A percentile compares a stretch with the other conserved stretches of the same genome.
Conservation (phyloP, 2,888 invertebrate genomes). For the Psylliodes chrysocephalus region DNA sequence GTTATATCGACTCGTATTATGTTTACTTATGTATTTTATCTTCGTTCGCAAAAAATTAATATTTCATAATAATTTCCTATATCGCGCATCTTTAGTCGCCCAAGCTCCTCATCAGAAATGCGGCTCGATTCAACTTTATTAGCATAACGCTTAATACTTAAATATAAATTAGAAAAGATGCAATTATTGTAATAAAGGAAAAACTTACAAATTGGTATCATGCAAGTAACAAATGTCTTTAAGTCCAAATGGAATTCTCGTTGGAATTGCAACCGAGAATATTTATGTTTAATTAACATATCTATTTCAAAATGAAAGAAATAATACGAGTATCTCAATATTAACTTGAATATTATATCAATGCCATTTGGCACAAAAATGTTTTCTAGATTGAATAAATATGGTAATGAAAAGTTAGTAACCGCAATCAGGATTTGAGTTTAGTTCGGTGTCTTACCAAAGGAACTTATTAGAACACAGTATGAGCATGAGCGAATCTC, state of each 20-base stretch:
- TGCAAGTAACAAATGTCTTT: constrained; percentile 32
- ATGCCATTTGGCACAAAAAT: constrained; percentile 34
- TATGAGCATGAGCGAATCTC: background rate
- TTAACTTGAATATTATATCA: constrained; percentile 42
- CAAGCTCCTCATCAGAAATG: too few species aligned
- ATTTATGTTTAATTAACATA: constrained; percentile 45
- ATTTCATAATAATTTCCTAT: too few species aligned
- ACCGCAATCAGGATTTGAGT: constrained; percentile 13
- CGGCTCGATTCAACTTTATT: constrained; percentile 8
- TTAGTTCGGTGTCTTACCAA: background rate
- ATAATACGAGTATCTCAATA: constrained; percentile 42
- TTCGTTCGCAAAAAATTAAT: too few species aligned
- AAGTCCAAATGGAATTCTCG: constrained; percentile 36
- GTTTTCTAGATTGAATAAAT: constrained; percentile 33
- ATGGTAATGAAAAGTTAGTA: constrained; percentile 33
- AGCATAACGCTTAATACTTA: constrained; percentile 24
- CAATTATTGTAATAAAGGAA: constrained; percentile 41
- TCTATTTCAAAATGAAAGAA: constrained; percentile 40
- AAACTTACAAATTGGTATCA: constrained; percentile 36
- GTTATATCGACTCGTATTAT: too few species aligned
- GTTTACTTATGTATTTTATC: too few species aligned
- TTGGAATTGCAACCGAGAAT: constrained; percentile 41
- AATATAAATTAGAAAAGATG: constrained; percentile 41
- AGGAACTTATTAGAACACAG: constrained; percentile 1
- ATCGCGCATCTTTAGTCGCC: too few species aligned